These are phyloP conservation scores for Alfaro cultratus DNA, from an alignment of 2,797 vertebrate species.

Conservation along the genomic window DNA sequence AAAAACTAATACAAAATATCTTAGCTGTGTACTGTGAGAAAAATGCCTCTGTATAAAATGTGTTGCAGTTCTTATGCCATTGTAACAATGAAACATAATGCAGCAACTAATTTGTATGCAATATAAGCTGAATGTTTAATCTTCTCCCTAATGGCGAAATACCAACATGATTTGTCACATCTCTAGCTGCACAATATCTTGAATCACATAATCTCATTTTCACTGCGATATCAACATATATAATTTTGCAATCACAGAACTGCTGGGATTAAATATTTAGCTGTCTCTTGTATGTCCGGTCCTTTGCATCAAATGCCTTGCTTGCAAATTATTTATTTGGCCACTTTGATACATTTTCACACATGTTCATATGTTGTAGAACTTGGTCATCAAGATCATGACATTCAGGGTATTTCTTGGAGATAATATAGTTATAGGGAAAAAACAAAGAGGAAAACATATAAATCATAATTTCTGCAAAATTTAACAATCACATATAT, in stretches of 20 bases:
- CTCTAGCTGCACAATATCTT: background rate
- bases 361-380: background rate
- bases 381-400: background rate
- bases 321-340: background rate
- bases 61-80: background rate
- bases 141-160: background rate
- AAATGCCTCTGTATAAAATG: background rate
- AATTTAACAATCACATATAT: background rate
- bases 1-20: background rate
- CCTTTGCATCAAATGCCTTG: background rate
- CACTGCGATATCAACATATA: background rate
- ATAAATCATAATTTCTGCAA: background rate
- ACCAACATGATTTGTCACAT: background rate
- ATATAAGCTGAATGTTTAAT: background rate
- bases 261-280: background rate
- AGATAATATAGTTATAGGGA: background rate
- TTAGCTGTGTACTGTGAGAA: background rate
- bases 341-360: background rate
- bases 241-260: background rate
- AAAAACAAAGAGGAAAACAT: background rate
- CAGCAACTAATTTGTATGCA: background rate
- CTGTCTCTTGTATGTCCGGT: background rate
- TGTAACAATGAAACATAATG: background rate
- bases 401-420: background rate
- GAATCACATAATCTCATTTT: background rate